Conservation (phyloP, 2,113 vertebrate genomes). For the Azemiops feae region DNA sequence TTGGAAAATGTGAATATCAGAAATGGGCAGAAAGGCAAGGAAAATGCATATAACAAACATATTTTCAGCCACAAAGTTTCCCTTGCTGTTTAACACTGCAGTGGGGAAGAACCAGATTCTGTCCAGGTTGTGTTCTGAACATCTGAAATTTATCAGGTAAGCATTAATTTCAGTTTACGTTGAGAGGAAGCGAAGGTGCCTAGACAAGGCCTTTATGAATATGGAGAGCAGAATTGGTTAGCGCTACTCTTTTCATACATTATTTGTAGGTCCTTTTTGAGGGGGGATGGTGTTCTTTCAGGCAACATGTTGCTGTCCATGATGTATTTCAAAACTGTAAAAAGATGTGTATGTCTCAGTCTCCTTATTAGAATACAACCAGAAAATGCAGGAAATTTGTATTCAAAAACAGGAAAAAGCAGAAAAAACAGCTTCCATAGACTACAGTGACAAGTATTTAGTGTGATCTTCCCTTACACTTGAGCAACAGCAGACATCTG, state of each 20-base stretch:
- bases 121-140: background rate
- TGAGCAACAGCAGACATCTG: background rate
- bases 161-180: background rate
- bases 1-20: background rate
- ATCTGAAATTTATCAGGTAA: background rate
- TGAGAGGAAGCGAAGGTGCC: background rate
- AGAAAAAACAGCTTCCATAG: background rate
- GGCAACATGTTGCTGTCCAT: background rate
- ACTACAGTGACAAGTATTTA: background rate
- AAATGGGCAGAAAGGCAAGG: background rate
- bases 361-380: background rate
- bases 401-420: background rate
- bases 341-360: background rate
- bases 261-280: background rate
- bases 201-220: background rate
- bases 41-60: background rate
- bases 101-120: background rate
- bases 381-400: background rate
- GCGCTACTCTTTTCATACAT: background rate
- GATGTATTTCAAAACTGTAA: background rate
- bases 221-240: no score
- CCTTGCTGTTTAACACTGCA: background rate
- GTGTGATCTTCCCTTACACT: background rate
- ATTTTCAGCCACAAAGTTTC: background rate
- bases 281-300: background rate